These are phyloP conservation scores for Elegia similella DNA, from an alignment of 2,888 invertebrate species.

Conservation along the genomic window DNA sequence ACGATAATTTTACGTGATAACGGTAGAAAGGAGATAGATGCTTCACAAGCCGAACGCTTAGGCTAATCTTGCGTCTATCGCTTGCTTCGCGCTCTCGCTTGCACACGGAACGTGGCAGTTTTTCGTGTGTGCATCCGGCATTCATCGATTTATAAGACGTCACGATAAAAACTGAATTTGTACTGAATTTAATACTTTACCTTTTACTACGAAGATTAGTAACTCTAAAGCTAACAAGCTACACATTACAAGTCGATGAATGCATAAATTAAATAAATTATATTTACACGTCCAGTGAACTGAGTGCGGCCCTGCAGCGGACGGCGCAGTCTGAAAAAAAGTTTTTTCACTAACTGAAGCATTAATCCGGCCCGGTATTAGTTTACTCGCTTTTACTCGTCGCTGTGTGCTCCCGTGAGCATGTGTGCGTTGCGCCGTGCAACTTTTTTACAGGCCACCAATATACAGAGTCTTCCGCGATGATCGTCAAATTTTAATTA, in stretches of 20 bases:
- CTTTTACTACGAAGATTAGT: too few relatives aligned
- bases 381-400: slow-evolving; percentile 75
- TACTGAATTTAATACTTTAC: too few relatives aligned
- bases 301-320: slow-evolving; percentile 68
- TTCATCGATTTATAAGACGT: too few relatives aligned
- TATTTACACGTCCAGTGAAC: slow-evolving; percentile 36
- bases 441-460: slow-evolving; percentile 70
- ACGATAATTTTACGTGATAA: too few relatives aligned
- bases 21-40: too few relatives aligned
- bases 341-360: slow-evolving; percentile 82
- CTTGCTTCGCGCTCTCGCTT: too few relatives aligned
- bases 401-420: slow-evolving; percentile 56
- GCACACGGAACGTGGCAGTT: too few relatives aligned
- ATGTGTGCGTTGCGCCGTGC: slow-evolving; percentile 67
- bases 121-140: too few relatives aligned
- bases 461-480: slow-evolving; percentile 45
- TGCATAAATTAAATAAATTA: slow-evolving; percentile 25
- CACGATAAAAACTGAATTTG: too few relatives aligned
- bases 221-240: not conserved
- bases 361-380: slow-evolving; percentile 81
- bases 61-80: too few relatives aligned
- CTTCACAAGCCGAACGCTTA: too few relatives aligned
- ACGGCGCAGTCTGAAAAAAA: slow-evolving; percentile 80
- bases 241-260: slow-evolving; percentile 11
- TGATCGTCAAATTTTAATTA: slow-evolving; percentile 26